Evolutionary conservation across 30 jellyfish, hydroid and myxozoan species (phyloP).

Genomic region (Phacellophora camtschatica): DNA sequence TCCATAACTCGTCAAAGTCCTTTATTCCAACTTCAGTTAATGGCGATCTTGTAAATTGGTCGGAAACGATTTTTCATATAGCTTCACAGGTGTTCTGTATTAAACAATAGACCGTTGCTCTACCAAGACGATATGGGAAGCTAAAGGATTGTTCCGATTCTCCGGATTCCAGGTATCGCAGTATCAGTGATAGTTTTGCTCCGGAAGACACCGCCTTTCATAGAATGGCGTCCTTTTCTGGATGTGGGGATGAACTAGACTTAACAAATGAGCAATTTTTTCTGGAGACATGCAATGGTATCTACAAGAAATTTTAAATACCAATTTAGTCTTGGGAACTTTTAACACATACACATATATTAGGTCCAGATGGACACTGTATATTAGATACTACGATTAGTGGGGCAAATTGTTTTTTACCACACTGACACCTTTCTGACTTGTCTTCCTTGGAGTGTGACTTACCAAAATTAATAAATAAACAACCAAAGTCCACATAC

Average conservation of each 20-base stretch:
- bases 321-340: background rate
- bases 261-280: background rate
- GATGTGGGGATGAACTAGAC: slow-evolving; percentile 23
- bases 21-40: background rate
- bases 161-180: slow-evolving; percentile 23
- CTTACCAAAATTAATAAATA: too few relatives aligned
- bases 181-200: slow-evolving; percentile 18
- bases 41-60: background rate
- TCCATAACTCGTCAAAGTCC: background rate
- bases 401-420: too few relatives aligned
- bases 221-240: slow-evolving; percentile 9
- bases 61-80: background rate
- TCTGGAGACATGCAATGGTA: slow-evolving; percentile 35
- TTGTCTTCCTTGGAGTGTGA: too few relatives aligned
- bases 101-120: background rate
- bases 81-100: slow-evolving; percentile 1
- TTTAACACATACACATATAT: background rate
- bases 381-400: too few relatives aligned
- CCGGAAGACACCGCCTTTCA: slow-evolving; percentile 37
- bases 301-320: background rate
- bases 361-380: background rate
- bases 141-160: slow-evolving; percentile 39
- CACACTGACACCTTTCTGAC: too few relatives aligned
- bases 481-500: too few relatives aligned
- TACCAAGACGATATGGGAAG: background rate